Conservation (phyloP, 2,888 invertebrate species). For the Argyra leucocephala region DNA sequence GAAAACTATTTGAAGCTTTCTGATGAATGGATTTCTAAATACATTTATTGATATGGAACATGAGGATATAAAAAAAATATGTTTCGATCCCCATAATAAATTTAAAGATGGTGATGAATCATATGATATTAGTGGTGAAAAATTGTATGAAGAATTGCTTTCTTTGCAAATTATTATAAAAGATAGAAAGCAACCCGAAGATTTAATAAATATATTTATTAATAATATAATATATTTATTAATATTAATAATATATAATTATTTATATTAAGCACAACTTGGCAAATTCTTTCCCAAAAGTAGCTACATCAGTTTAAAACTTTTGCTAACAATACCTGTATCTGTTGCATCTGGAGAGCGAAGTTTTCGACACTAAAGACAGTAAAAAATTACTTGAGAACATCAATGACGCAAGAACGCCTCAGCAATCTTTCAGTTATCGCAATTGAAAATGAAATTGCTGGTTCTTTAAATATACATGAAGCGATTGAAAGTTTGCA, state of each 20-base stretch:
- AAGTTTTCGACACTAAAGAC: slow-evolving; percentile 7
- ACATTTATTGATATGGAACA: slow-evolving; percentile 8
- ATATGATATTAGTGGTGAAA: slow-evolving; percentile 8
- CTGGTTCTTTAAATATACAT: too few species aligned
- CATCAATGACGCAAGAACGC: slow-evolving; percentile 10
- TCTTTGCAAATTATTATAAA: slow-evolving; percentile 9
- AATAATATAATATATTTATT: too few species aligned
- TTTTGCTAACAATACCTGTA: slow-evolving; percentile 9
- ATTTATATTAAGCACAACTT: slow-evolving; percentile 9
- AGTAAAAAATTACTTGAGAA: slow-evolving; percentile 9
- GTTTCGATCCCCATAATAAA: slow-evolving; percentile 8
- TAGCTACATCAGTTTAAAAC: slow-evolving; percentile 8
- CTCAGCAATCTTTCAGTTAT: slow-evolving; percentile 9
- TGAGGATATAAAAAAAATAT: slow-evolving; percentile 8
- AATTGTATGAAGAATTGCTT: slow-evolving; percentile 9
- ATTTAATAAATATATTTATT: slow-evolving; percentile 5
- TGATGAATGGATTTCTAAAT: slow-evolving; percentile 8
- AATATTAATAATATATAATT: too few species aligned
- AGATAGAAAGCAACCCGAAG: slow-evolving; percentile 9
- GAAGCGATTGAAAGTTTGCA: too few species aligned
- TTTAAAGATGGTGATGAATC: slow-evolving; percentile 9
- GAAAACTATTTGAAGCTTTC: slow-evolving; percentile 8
- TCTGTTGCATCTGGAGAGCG: slow-evolving; percentile 9
- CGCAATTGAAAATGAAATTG: slow-evolving; percentile 9
- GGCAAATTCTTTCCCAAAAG: slow-evolving; percentile 9